phyloP scores from a whole-genome alignment of 1,140 invertebrate species.

The Idris sp. region DNA sequence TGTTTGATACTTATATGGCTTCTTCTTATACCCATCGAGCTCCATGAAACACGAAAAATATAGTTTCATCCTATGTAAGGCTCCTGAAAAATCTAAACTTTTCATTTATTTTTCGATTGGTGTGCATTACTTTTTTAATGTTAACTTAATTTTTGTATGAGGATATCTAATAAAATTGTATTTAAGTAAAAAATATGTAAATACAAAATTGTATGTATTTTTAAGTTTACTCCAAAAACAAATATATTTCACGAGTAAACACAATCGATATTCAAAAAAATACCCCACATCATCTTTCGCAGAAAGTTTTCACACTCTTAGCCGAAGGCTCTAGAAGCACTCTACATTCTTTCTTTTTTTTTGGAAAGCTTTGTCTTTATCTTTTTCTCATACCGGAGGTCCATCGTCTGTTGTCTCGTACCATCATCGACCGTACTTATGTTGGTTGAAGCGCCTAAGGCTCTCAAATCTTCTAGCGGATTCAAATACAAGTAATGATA shows the following conservation, averaged over 20 bases:
- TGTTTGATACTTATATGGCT: constrained; percentile 69
- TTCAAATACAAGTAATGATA: constrained; percentile 62
- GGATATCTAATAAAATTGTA: too few relatives aligned
- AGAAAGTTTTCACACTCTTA: constrained; percentile 56
- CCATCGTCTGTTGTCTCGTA: constrained; percentile 53
- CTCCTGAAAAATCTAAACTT: constrained; percentile 31
- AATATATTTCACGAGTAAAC: too few relatives aligned
- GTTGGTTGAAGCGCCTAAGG: constrained; percentile 52
- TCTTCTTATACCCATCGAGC: constrained; percentile 53
- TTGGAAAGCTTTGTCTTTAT: constrained; percentile 31
- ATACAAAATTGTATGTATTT: too few relatives aligned
- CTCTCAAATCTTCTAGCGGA: constrained; percentile 58
- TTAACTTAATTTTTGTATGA: too few relatives aligned
- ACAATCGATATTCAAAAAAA: constrained; percentile 15
- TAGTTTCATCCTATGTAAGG: constrained; percentile 9
- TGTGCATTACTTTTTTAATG: constrained; percentile 12
- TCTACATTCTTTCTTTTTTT: constrained; percentile 44
- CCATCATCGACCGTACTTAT: constrained; percentile 59
- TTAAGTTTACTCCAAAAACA: too few relatives aligned
- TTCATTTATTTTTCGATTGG: too few relatives aligned
- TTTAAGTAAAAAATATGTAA: too few relatives aligned
- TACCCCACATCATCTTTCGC: not conserved
- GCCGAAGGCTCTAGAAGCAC: constrained; percentile 63
- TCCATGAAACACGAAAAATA: constrained; percentile 38
- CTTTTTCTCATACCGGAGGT: constrained; percentile 52